Conservation (phyloP, 2,113 vertebrate genomes). For the Trachemys scripta region DNA sequence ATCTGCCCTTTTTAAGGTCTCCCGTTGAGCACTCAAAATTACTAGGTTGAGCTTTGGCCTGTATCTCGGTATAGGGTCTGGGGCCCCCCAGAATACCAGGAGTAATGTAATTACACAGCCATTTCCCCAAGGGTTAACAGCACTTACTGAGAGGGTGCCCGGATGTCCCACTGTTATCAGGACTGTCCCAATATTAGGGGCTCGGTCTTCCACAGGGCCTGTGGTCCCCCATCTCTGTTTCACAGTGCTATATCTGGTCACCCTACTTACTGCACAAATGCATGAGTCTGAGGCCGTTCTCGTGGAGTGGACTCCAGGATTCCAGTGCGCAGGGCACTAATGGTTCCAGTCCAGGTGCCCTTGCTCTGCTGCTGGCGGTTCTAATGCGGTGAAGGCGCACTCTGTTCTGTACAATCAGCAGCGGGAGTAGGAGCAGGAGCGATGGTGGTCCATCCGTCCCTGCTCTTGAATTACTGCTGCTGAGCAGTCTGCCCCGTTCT, state of each 20-base stretch:
- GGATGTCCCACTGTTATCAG: no score
- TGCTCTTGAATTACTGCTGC: background rate
- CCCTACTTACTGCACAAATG: background rate
- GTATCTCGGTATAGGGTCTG: no score
- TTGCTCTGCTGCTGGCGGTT: background rate
- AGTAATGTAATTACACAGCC: background rate
- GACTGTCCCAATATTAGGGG: no score
- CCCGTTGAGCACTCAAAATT: no score
- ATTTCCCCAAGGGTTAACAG: background rate
- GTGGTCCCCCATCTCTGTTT: no score
- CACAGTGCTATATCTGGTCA: no score
- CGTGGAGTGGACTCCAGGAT: background rate
- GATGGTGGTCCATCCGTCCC: background rate
- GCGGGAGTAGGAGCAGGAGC: background rate
- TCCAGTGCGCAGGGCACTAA: background rate
- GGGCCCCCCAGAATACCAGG: background rate
- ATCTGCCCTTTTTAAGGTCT: no score
- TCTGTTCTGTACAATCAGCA: background rate
- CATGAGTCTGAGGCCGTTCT: background rate
- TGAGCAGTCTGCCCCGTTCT: background rate
- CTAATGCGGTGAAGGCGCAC: background rate
- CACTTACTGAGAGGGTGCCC: background rate
- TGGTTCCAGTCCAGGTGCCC: background rate
- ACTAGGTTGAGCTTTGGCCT: background rate
- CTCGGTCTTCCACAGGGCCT: no score